Percentiles rank a stretch among this genome's conserved stretches.
phyloP scores from a whole-genome alignment of 2,888 invertebrate genomes.

The Sepioteuthis lessoniana region DNA sequence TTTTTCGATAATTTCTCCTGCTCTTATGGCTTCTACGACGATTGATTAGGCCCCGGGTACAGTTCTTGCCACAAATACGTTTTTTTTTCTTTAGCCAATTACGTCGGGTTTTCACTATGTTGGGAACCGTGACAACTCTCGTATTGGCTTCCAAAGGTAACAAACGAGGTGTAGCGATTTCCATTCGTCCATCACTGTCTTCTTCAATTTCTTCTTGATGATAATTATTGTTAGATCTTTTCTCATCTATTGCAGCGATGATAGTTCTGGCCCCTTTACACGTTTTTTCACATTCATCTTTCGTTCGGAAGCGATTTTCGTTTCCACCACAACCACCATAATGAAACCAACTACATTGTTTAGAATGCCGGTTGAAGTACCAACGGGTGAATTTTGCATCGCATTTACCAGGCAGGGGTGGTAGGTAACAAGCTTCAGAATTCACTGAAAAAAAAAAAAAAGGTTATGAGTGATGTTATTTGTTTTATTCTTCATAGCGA shows the following conservation, averaged over 20 bases:
- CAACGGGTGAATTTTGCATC: constrained; percentile 65
- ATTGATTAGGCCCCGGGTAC: not conserved
- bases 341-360: constrained; percentile 66
- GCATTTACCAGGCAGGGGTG: constrained; percentile 64
- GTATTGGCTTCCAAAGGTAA: not conserved
- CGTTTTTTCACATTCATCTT: constrained; percentile 60
- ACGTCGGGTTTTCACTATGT: not conserved
- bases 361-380: constrained; percentile 66
- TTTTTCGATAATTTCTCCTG: not conserved
- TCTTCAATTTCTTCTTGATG: not conserved
- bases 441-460: constrained; percentile 52
- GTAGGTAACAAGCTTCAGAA: constrained; percentile 62
- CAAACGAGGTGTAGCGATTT: not conserved
- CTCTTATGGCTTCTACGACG: not conserved
- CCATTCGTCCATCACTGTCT: not conserved
- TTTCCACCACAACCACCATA: constrained; percentile 69
- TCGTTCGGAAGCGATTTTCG: constrained; percentile 66
- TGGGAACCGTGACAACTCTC: not conserved
- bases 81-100: not conserved
- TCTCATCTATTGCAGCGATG: not conserved
- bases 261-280: constrained; percentile 56
- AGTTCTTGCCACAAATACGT: not conserved
- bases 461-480: not conserved
- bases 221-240: not conserved
- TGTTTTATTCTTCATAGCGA: not conserved